Evolutionary conservation across 2,888 invertebrate species (phyloP).

Genomic region (Eulithis prunata): DNA sequence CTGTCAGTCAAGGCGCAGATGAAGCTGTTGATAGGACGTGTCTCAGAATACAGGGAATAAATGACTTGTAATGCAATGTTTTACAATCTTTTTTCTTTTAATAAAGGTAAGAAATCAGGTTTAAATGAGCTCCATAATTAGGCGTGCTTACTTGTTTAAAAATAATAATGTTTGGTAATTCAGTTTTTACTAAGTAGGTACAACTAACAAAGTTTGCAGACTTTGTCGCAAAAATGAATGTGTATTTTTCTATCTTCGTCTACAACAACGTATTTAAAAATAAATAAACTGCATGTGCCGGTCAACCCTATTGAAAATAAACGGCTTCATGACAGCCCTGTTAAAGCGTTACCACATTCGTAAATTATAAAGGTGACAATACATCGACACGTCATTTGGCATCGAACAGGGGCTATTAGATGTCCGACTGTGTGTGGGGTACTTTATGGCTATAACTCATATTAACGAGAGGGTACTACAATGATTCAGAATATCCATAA

Average conservation of each 20-base stretch:
- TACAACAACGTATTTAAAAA: too few relatives aligned
- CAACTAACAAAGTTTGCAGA: too few relatives aligned
- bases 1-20: slow-evolving; percentile 37
- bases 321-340: slow-evolving; percentile 41
- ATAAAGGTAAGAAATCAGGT: too few relatives aligned
- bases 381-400: slow-evolving; percentile 77
- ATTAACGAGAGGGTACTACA: slow-evolving; percentile 67
- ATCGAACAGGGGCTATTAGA: slow-evolving; percentile 68
- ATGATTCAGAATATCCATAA: slow-evolving; percentile 69
- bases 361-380: slow-evolving; percentile 79
- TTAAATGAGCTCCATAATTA: too few relatives aligned
- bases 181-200: too few relatives aligned
- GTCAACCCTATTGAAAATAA: slow-evolving; percentile 26
- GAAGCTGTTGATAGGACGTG: slow-evolving; percentile 12
- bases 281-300: neutral
- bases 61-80: slow-evolving; percentile 10
- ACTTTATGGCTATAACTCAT: slow-evolving; percentile 73
- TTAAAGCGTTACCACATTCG: slow-evolving; percentile 61
- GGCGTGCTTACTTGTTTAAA: too few relatives aligned
- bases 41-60: slow-evolving; percentile 8
- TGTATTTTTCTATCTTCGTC: too few relatives aligned
- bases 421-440: slow-evolving; percentile 53
- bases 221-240: too few relatives aligned
- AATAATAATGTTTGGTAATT: too few relatives aligned
- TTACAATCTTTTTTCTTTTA: neutral